These are phyloP conservation scores for Panopea generosa DNA, from an alignment of 2,888 invertebrate species.

Conservation along the genomic window DNA sequence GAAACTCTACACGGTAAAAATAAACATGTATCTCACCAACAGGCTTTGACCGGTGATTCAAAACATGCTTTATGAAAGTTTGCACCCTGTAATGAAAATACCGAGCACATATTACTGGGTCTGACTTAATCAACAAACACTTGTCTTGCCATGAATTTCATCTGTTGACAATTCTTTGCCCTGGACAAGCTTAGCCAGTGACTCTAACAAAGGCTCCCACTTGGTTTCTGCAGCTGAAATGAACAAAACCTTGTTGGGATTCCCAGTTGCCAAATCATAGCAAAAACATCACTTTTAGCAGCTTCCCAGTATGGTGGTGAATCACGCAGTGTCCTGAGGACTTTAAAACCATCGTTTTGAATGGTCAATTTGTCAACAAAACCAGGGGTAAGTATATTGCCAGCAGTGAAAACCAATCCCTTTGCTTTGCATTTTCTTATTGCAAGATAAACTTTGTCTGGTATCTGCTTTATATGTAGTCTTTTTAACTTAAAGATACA, in stretches of 20 bases:
- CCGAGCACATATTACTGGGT: conserved; percentile 68
- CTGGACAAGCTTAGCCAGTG: too few relatives aligned
- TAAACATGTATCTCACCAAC: too few relatives aligned
- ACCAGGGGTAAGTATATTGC: conserved; percentile 30
- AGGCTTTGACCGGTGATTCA: too few relatives aligned
- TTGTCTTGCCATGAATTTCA: conserved; percentile 58
- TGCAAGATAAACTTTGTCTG: conserved; percentile 29
- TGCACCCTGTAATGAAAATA: conserved; percentile 65
- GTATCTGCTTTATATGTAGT: conserved; percentile 38
- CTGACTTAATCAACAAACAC: conserved; percentile 52
- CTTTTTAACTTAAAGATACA: conserved; percentile 30
- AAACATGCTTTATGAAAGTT: too few relatives aligned
- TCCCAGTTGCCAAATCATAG: conserved; percentile 21
- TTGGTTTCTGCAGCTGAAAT: too few relatives aligned
- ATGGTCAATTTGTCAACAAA: conserved; percentile 40
- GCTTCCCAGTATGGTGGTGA: conserved; percentile 32
- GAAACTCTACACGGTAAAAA: too few relatives aligned
- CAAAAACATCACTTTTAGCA: conserved; percentile 30
- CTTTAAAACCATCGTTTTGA: too few relatives aligned
- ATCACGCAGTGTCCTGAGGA: conserved; percentile 19
- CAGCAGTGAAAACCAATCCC: conserved; percentile 24
- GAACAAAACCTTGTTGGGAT: conserved; percentile 37
- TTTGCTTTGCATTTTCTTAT: conserved; percentile 39
- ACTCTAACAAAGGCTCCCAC: too few relatives aligned
- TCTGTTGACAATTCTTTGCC: too few relatives aligned